Percentiles rank a stretch among this genome's conserved stretches.
These are phyloP conservation scores for Sorex fumeus DNA, from an alignment of 2,113 vertebrate genomes.

Conservation along the genomic window DNA sequence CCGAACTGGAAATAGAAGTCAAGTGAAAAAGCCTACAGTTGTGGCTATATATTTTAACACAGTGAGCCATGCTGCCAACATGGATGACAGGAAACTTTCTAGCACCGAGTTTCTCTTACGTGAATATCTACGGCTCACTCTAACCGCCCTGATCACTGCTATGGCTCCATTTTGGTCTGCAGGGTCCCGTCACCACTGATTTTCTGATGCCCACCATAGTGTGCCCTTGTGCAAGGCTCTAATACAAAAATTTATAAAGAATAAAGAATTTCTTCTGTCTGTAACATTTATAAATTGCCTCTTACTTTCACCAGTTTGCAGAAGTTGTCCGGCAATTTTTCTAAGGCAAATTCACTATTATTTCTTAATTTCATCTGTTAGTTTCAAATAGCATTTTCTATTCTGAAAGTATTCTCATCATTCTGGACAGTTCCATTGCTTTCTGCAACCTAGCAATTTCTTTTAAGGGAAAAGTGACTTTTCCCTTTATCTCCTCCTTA, in stretches of 20 bases:
- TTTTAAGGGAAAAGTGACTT: too few relatives aligned
- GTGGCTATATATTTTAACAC: constrained; percentile 17
- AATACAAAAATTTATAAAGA: background rate
- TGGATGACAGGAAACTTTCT: constrained; percentile 14
- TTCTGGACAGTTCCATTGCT: constrained; percentile 38
- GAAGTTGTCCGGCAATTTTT: constrained; percentile 9
- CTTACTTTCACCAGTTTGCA: constrained; percentile 57
- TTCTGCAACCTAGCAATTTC: background rate
- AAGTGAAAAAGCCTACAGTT: too few relatives aligned
- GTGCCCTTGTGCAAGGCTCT: background rate
- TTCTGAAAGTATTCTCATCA: constrained; percentile 40
- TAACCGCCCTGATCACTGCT: background rate
- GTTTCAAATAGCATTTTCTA: constrained; percentile 32
- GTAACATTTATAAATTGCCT: background rate
- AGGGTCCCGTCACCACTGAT: background rate
- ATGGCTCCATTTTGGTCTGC: background rate
- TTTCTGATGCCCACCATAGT: background rate
- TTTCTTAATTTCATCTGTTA: background rate
- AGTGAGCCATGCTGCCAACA: background rate
- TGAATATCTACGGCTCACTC: background rate
- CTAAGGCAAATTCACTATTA: constrained; percentile 51
- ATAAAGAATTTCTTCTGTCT: background rate
- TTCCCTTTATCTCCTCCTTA: background rate
- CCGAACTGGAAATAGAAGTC: too few relatives aligned
- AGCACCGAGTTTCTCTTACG: too few relatives aligned